phyloP scores from a whole-genome alignment of 2,888 invertebrate genomes.

The Brachynemurus nebulosus region DNA sequence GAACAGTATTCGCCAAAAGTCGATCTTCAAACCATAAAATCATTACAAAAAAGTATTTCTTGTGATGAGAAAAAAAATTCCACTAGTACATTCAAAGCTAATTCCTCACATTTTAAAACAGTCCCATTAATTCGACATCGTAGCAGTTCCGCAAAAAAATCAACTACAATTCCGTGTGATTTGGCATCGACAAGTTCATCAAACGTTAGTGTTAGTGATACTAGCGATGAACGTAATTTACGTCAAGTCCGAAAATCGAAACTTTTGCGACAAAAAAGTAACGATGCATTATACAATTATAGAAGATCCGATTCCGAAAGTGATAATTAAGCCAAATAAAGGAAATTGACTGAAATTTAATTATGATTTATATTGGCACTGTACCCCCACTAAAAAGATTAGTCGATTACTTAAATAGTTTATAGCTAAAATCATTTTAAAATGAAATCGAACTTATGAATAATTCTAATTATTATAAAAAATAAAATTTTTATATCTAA shows the following conservation, averaged over 20 bases:
- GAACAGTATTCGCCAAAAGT: conserved; percentile 16
- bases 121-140: conserved; percentile 8
- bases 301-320: neutral
- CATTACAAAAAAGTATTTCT: conserved; percentile 9
- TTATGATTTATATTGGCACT: too few relatives aligned
- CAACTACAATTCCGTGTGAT: neutral
- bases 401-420: too few relatives aligned
- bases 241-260: conserved; percentile 1
- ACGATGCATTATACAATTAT: neutral
- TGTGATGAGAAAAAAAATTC: neutral
- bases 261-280: conserved; percentile 3
- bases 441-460: too few relatives aligned
- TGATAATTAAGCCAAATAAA: neutral
- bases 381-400: too few relatives aligned
- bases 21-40: conserved; percentile 29
- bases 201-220: neutral
- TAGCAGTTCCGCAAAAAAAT: conserved; percentile 1
- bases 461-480: too few relatives aligned
- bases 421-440: too few relatives aligned
- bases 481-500: too few relatives aligned
- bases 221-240: neutral
- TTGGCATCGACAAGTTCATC: neutral
- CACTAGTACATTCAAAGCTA: neutral
- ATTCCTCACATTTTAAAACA: conserved; percentile 7
- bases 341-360: too few relatives aligned